Evolutionary conservation across 2,888 invertebrate species (phyloP), one percentile per base, ranked within the genome.

Genomic region (Lottia gigantea): DNA sequence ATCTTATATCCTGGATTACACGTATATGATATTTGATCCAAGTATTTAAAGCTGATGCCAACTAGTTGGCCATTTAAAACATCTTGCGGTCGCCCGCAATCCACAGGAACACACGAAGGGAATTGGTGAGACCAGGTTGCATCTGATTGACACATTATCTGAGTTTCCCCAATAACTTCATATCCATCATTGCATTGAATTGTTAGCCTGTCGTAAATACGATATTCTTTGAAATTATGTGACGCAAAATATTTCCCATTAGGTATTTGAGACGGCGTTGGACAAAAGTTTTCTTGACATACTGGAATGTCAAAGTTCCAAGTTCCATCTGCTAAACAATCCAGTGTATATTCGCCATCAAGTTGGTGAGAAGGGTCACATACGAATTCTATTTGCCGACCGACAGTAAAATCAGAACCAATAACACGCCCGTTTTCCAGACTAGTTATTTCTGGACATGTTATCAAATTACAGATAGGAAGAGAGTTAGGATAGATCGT

Each of bases 51-150:
- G 47, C 82, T 80, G 26, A 80, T 80, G 15, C 84, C 86, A 66
- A 79, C 80, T 64, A 85, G 74, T 23, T 76, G 66, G 0, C 92
- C 92, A 82, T 92, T 91, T 26, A 68, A 46, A 25, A 83, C 72
- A 16, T 62, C 26, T 0, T 64, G 63, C 11, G 82, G 82, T 0
- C 74, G 68, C 11, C 74, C 67, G 64, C 83, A 83, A 55, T 76
- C 74, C 8, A 73, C 68, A 19, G 78, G 74, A 8, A 67, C 63
- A 68, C 83, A 83, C 11, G 63, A 25, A 0, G 83, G 83, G 3
- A 73, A 46, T 0, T 62, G 63, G 16, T 72, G 72, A 26, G 79
- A 75, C 86, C 86, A 86, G 1, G 47, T 73, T 3, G 79, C 79
- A 67, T 80, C 76, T 12, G 76, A 70, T 62, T 74, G 74, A 70